Base-by-base conservation (phyloP, 2,888 invertebrate genomes). In the Selenia dentaria region DNA sequence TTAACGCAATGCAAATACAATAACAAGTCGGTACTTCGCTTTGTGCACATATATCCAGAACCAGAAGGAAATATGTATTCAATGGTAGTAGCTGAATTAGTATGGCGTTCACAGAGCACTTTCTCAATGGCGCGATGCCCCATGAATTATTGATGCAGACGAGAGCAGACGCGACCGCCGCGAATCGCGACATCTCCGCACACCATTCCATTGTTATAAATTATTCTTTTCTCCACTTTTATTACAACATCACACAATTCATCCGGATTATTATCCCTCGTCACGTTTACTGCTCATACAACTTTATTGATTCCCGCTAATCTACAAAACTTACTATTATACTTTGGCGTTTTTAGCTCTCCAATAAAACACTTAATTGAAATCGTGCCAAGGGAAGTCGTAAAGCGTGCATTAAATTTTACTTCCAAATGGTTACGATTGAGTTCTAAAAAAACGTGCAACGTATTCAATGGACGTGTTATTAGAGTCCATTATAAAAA, bases 21-120 rank as follows among this genome's bases (percentile, higher is more conserved):
- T 20, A 5, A 11, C 27, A 27, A 5, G 29, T 24, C 24, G 31
- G 43, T 41, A 47, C 20, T 45, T 54, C 41, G 44, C 28, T 51
- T 50, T 44, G 56, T 57, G 48, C 41, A 43, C 43, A 44, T 58
- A 56, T 50, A 18, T 22, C 8, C 49, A 63, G 49, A 59, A 57
- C 54, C 51, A 59, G 57, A 62, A 57, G 74, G 70, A 71, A 79
- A 74, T 73, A 69, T 75, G 76, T 77, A 75, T 78, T 71, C 71
- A 74, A 82, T 80, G 80, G 22, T 79, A 78, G 74, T 72, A 69
- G 67, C 60, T 66, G 74, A 81, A 87, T 89, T 86, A 83, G 86
- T 88, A 89, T 88, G 74, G 72, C 81, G 81, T 81, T 83, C 88
- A 84, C 87, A 84, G 73, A 83, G 80, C 78, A 86, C 88, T 89